These are phyloP conservation scores for Hirundo rustica DNA, from an alignment of 2,797 vertebrate species.

Conservation along the genomic window DNA sequence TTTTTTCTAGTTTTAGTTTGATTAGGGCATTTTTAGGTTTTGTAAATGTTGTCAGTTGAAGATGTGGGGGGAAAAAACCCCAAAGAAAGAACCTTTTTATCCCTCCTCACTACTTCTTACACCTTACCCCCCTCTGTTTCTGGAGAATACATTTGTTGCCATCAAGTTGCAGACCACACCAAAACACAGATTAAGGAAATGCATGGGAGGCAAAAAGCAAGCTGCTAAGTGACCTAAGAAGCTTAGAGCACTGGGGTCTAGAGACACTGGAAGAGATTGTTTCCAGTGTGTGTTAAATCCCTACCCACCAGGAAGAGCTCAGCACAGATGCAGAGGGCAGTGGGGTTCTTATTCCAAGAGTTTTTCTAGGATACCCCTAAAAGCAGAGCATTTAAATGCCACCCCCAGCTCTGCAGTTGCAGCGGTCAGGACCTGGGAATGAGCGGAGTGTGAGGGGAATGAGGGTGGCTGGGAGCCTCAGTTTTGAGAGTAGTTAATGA, in stretches of 20 bases:
- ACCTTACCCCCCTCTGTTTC: background rate
- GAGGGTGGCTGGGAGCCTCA: background rate
- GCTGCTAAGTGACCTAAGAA: slow-evolving; percentile 34
- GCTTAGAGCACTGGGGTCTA: background rate
- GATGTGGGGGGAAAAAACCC: accelerated
- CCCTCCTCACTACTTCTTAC: background rate
- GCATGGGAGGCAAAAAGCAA: background rate
- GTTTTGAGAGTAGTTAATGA: background rate
- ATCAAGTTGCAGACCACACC: background rate
- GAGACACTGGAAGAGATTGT: background rate
- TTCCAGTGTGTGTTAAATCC: background rate
- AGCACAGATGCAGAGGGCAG: background rate
- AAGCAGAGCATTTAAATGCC: background rate
- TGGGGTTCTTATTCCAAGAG: background rate
- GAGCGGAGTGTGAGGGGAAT: background rate
- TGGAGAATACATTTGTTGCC: background rate
- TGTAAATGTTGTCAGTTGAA: background rate
- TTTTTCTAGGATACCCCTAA: background rate
- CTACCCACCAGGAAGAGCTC: background rate
- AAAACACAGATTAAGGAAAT: background rate
- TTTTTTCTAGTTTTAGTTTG: background rate
- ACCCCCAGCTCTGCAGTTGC: background rate
- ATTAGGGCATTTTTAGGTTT: background rate
- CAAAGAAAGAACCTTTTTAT: background rate
- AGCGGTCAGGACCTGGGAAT: background rate